Evolutionary conservation across 2,113 vertebrate genomes (phyloP).

Genomic region (Syrmaticus mikado): DNA sequence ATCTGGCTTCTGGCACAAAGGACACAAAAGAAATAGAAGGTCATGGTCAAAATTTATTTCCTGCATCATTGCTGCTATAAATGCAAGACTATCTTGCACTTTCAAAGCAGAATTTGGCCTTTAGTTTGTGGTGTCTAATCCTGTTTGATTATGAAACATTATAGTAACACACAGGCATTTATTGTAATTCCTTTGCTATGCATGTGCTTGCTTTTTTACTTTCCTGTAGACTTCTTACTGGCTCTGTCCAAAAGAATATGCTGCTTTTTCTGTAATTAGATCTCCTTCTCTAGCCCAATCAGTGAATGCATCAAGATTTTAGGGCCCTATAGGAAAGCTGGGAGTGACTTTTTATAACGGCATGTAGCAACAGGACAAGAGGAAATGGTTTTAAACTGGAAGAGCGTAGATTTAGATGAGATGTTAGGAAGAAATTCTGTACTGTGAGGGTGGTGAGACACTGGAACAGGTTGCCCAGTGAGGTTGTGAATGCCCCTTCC

Average conservation of each 20-base stretch:
- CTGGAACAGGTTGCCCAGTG: too few relatives aligned
- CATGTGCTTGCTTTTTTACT: neutral
- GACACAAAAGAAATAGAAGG: neutral
- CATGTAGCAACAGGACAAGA: too few relatives aligned
- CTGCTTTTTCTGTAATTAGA: neutral
- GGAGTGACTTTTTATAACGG: too few relatives aligned
- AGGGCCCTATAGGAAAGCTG: neutral
- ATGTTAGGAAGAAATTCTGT: too few relatives aligned
- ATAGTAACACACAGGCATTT: neutral
- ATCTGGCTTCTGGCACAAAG: neutral
- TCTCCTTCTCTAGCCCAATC: neutral
- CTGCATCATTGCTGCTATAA: neutral
- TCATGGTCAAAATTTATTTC: slow-evolving; percentile 1
- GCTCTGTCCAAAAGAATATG: neutral
- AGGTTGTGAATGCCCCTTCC: too few relatives aligned
- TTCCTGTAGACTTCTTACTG: neutral
- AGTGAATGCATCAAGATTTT: neutral
- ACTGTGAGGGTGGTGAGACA: too few relatives aligned
- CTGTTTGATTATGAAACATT: neutral
- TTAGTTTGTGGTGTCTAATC: slow-evolving; percentile 12
- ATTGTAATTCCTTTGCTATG: neutral
- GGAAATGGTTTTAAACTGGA: too few relatives aligned
- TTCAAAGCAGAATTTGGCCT: neutral
- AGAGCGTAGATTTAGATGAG: too few relatives aligned
- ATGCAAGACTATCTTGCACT: neutral